Percentiles rank a stretch among this genome's conserved stretches.
Evolutionary conservation across 2,888 invertebrate genomes (phyloP).

Genomic region (Chouioia cunea): DNA sequence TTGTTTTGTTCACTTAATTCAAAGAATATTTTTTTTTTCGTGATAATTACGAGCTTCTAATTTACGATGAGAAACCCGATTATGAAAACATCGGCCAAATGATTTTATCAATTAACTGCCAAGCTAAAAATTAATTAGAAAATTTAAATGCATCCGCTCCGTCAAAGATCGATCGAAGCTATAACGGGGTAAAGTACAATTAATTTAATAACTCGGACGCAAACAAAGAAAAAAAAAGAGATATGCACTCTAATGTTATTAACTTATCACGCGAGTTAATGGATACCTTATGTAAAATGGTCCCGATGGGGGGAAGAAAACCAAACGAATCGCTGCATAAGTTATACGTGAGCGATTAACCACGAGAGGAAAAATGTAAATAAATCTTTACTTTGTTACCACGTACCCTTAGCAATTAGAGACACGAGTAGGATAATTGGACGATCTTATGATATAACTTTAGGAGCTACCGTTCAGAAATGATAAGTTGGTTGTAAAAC

Average conservation of each 20-base stretch:
- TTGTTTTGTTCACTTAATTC: too few relatives aligned
- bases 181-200: not conserved
- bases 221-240: constrained; percentile 2
- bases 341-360: constrained; percentile 4
- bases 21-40: too few relatives aligned
- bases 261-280: constrained; percentile 36
- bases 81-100: not conserved
- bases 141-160: constrained; percentile 14
- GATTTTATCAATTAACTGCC: constrained; percentile 16
- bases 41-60: too few relatives aligned
- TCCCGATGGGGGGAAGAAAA: not conserved
- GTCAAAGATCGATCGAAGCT: constrained; percentile 2
- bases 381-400: constrained; percentile 29
- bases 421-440: not conserved
- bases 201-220: not conserved
- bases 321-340: constrained; percentile 16
- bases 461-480: too few relatives aligned
- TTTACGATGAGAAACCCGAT: too few relatives aligned
- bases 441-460: too few relatives aligned
- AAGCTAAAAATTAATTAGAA: constrained; percentile 20
- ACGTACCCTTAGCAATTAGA: constrained; percentile 28
- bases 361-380: constrained; percentile 27
- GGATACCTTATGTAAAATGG: not conserved
- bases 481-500: too few relatives aligned
- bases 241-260: constrained; percentile 23